These are phyloP conservation scores for Schizopygopsis pylzovi DNA, from an alignment of 2,797 vertebrate species.

Conservation along the genomic window DNA sequence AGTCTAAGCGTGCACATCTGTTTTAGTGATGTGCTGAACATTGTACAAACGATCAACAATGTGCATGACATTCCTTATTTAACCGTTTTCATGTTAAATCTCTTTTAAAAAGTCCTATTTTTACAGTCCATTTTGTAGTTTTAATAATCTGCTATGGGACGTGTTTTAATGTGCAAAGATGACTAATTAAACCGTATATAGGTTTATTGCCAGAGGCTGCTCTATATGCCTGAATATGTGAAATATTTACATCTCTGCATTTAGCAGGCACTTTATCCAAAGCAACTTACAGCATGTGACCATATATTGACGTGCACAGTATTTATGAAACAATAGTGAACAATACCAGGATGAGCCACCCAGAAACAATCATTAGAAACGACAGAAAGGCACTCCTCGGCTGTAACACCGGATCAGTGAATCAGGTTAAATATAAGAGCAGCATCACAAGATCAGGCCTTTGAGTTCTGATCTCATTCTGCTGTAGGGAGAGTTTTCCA, in stretches of 20 bases:
- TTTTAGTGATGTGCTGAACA: conserved; percentile 11
- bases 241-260: background rate
- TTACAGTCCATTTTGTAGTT: background rate
- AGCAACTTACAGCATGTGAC: background rate
- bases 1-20: conserved; percentile 31
- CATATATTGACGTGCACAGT: background rate
- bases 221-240: background rate
- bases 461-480: background rate
- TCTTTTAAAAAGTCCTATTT: background rate
- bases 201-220: background rate
- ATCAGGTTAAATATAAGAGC: background rate
- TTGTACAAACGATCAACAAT: background rate
- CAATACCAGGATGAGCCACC: conserved; percentile 17
- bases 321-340: conserved; percentile 13
- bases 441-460: background rate
- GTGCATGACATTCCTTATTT: background rate
- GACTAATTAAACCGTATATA: background rate
- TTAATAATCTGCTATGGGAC: background rate
- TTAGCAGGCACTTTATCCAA: background rate
- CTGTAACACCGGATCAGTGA: background rate
- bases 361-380: conserved; percentile 12
- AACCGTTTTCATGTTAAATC: background rate
- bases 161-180: background rate
- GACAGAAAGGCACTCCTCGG: background rate
- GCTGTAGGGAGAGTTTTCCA: background rate